Percentiles rank a stretch among this genome's conserved stretches.
These are phyloP conservation scores for Rutpela maculata DNA, from an alignment of 2,888 invertebrate species.

Conservation along the genomic window DNA sequence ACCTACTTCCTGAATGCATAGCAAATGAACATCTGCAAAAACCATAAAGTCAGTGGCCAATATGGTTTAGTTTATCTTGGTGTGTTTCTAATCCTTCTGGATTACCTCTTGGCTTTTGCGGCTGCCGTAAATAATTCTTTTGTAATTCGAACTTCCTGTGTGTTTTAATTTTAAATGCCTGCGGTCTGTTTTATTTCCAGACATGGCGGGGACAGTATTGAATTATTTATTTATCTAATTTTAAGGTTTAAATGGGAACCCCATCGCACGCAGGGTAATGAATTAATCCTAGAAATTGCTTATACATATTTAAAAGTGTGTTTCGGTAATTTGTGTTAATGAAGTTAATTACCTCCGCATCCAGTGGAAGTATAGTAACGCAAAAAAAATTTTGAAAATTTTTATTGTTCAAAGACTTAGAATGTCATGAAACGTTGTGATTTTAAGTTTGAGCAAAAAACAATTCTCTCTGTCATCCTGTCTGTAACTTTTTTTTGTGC, in stretches of 20 bases:
- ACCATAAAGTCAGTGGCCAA: conserved; percentile 42
- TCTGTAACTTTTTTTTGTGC: no score
- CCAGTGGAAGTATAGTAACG: no score
- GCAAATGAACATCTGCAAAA: conserved; percentile 54
- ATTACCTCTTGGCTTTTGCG: conserved; percentile 43
- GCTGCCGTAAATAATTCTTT: conserved; percentile 40
- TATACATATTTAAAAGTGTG: no score
- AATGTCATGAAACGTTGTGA: no score
- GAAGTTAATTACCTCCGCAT: no score
- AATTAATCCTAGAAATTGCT: neutral
- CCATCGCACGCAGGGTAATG: neutral
- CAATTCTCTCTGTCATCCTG: no score
- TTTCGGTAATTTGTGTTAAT: no score
- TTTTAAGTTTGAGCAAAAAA: no score
- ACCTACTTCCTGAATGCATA: conserved; percentile 49
- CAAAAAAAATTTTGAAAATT: no score
- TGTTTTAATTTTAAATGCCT: conserved; percentile 43
- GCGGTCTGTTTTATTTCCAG: conserved; percentile 16
- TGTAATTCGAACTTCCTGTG: conserved; percentile 45
- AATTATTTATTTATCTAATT: conserved; percentile 28
- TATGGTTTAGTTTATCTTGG: conserved; percentile 47
- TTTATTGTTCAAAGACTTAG: no score
- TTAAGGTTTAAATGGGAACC: neutral
- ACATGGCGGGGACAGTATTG: conserved; percentile 13
- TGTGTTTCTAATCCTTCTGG: conserved; percentile 45